Evolutionary conservation across 2,797 vertebrate genomes (phyloP), one percentile per base, ranked within the genome.

Genomic region (Bryconaethiops microstoma): DNA sequence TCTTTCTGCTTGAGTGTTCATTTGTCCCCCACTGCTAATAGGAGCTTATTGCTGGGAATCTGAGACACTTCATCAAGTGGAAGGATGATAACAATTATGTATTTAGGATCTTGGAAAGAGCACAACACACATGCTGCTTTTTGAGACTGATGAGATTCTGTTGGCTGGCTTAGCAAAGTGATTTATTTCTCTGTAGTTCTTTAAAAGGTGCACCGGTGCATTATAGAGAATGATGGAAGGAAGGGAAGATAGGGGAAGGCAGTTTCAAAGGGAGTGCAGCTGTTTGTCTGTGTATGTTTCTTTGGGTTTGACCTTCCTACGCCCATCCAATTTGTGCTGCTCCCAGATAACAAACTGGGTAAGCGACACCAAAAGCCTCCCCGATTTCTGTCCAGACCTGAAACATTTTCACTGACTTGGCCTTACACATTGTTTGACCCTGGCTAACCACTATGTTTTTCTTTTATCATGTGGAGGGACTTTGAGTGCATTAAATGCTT

Each of bases 21-120:
- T 69, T 45, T 29, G 35, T 74, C 23, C 40, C 29, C 73, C 57
- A n/a, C 35, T 35, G 35, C 74, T 50, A 35, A 67, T 29, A 39
- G 63, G 39, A 54, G 17, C 23, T 67, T 12, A 57, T 39, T 54
- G 54, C 50, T 68, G 76, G 45, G 40, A 35, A 54, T 77, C 19
- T n/a, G 17, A 39, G 29, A 21, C 16, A 25, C 21, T 29, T 23
- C 23, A 42, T 54, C 19, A 68, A 55, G 48, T 14, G 19, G 63
- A n/a, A 68, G 6, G 57, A 77, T 57, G 50, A 77, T 21, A 68
- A 40, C 35, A 54, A 40, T 55, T 57, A 68, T 23, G 12, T 77
- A 68, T 67, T 77, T 77, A 55, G 6, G n/a, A 48, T 48, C 21
- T 69, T 69, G 42, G 42, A 69, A 16, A 25, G 10, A 68, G 17